phyloP scores from a whole-genome alignment of 2,113 vertebrate genomes.

The Etia nguti region DNA sequence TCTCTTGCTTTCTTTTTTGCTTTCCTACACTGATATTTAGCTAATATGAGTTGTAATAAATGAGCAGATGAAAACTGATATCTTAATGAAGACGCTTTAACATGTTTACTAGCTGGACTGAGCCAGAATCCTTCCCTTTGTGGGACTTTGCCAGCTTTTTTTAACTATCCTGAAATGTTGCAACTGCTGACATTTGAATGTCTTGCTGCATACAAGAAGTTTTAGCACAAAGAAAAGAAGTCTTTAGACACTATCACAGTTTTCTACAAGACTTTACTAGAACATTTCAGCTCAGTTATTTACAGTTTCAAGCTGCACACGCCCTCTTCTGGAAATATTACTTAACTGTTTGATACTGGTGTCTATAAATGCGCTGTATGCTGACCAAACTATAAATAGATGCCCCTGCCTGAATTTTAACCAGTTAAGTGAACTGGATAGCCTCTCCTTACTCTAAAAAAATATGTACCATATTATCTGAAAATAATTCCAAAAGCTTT shows the following conservation, averaged over 20 bases:
- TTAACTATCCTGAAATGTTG: background rate
- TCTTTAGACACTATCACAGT: background rate
- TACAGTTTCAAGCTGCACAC: background rate
- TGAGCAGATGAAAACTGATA: background rate
- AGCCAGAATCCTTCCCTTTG: background rate
- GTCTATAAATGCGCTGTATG: background rate
- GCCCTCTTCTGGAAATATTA: conserved; percentile 40
- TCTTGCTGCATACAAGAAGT: background rate
- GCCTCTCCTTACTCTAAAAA: background rate
- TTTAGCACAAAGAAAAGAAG: background rate
- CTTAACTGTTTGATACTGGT: background rate
- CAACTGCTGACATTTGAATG: background rate
- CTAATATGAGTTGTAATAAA: background rate
- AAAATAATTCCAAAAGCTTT: background rate
- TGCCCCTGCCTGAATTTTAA: background rate
- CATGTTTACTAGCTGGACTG: background rate
- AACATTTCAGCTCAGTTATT: background rate
- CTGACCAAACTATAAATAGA: background rate
- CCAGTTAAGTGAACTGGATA: background rate
- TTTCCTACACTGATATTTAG: background rate
- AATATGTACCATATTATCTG: background rate
- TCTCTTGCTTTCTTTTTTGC: background rate
- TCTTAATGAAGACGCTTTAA: background rate
- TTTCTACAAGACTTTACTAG: background rate
- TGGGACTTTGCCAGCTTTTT: background rate